These are phyloP conservation scores for Aurelia aurita complex sp. Pacific DNA, from an alignment of 30 jellyfish, hydroid and myxozoan genomes.

Conservation along the genomic window DNA sequence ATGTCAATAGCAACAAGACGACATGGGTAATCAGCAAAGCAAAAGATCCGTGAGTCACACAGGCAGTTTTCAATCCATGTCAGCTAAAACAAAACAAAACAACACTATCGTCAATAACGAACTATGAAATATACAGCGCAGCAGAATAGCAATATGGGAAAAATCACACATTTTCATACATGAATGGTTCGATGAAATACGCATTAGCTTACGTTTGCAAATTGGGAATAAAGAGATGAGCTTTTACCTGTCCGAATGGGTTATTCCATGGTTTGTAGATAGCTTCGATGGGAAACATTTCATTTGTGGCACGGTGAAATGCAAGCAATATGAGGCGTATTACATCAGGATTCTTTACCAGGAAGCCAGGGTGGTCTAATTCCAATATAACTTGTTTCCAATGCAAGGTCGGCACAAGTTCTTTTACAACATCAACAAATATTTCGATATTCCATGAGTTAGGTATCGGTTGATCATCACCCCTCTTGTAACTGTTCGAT, in stretches of 20 bases:
- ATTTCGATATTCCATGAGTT: constrained; percentile 88
- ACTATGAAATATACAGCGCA: too few relatives aligned
- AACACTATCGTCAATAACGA: too few relatives aligned
- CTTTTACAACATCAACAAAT: constrained; percentile 81
- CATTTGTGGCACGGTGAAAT: constrained; percentile 68
- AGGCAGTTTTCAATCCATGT: constrained; percentile 88
- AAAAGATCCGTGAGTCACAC: constrained; percentile 72
- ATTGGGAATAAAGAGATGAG: constrained; percentile 2
- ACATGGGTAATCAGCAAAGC: constrained; percentile 90
- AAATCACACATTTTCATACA: too few relatives aligned
- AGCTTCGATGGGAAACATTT: constrained; percentile 84
- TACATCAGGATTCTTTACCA: constrained; percentile 76
- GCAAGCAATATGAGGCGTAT: constrained; percentile 77
- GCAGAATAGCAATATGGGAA: too few relatives aligned
- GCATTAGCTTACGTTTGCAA: not conserved
- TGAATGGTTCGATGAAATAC: too few relatives aligned
- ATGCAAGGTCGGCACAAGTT: constrained; percentile 68
- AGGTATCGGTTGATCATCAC: constrained; percentile 63
- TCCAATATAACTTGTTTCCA: constrained; percentile 91
- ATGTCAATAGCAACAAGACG: constrained; percentile 71
- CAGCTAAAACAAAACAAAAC: constrained; percentile 40
- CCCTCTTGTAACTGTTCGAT: constrained; percentile 37
- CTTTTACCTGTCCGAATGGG: constrained; percentile 86
- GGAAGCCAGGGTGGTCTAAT: constrained; percentile 85
- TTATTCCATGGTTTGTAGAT: constrained; percentile 88